These are phyloP conservation scores for Dryomyza anilis DNA, from an alignment of 2,888 invertebrate genomes.

Conservation along the genomic window DNA sequence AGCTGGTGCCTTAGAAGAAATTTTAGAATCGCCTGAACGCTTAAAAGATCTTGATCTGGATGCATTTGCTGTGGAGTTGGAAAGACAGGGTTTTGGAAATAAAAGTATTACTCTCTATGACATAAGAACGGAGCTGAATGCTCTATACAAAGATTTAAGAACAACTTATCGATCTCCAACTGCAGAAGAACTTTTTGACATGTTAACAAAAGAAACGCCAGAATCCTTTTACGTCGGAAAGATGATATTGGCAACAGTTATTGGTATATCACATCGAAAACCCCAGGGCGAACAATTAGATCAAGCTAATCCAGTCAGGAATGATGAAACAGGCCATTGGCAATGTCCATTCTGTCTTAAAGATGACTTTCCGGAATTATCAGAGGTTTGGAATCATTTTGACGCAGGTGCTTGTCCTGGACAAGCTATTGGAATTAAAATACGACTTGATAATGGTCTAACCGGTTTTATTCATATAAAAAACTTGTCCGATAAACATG, in stretches of 20 bases:
- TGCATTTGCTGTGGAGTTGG: constrained; percentile 96
- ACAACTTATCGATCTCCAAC: constrained; percentile 78
- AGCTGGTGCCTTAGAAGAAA: constrained; percentile 96
- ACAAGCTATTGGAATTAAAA: constrained; percentile 88
- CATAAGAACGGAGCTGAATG: constrained; percentile 93
- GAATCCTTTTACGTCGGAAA: constrained; percentile 90
- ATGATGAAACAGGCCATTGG: constrained; percentile 94
- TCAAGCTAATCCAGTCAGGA: constrained; percentile 92
- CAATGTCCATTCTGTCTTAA: constrained; percentile 97
- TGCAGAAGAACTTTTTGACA: constrained; percentile 89
- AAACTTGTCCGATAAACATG: constrained; percentile 91
- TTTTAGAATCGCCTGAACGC: constrained; percentile 91
- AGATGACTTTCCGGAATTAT: constrained; percentile 93
- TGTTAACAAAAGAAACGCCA: constrained; percentile 94
- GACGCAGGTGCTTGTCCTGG: constrained; percentile 96
- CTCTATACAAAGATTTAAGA: constrained; percentile 89
- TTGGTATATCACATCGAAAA: constrained; percentile 83
- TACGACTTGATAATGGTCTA: constrained; percentile 89
- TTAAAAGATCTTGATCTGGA: constrained; percentile 96
- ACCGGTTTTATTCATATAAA: constrained; percentile 93
- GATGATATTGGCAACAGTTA: constrained; percentile 81
- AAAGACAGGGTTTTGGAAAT: constrained; percentile 86
- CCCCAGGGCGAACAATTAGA: constrained; percentile 93
- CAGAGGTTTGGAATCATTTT: constrained; percentile 98
- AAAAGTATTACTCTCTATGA: constrained; percentile 96